Conservation (phyloP, 2,797 vertebrate genomes). For the Enteromius trimaculatus region DNA sequence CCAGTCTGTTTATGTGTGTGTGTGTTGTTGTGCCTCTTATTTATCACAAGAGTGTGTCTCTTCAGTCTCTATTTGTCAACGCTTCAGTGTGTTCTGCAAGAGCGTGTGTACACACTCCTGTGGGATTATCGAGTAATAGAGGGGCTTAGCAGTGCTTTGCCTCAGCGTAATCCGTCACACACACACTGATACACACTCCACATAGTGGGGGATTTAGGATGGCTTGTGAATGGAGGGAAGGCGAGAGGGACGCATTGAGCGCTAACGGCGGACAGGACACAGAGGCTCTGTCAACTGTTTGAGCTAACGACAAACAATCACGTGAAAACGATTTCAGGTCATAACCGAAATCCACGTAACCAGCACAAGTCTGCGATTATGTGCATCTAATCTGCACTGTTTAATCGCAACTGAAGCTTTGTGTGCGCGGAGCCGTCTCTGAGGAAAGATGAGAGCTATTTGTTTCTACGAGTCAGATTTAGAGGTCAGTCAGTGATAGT, state of each 20-base stretch:
- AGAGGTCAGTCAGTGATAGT: conserved; percentile 28
- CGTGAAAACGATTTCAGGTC: conserved; percentile 42
- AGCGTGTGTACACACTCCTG: conserved; percentile 65
- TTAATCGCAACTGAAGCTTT: neutral
- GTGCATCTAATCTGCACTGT: conserved; percentile 23
- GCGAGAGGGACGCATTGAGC: conserved; percentile 59
- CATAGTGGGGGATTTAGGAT: conserved; percentile 61
- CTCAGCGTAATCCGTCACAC: conserved; percentile 67
- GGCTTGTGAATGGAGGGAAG: conserved; percentile 77
- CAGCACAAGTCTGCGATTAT: conserved; percentile 5
- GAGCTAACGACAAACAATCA: conserved; percentile 25
- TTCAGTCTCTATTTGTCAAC: conserved; percentile 60
- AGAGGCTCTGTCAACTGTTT: conserved; percentile 41
- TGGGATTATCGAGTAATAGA: conserved; percentile 76
- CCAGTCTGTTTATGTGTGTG: conserved; percentile 2
- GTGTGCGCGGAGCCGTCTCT: neutral
- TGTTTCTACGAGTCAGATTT: conserved; percentile 13
- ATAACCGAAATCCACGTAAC: conserved; percentile 4
- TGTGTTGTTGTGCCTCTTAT: conserved; percentile 41
- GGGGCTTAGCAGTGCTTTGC: conserved; percentile 75
- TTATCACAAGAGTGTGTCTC: conserved; percentile 52
- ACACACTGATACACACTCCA: conserved; percentile 54
- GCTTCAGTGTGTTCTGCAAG: conserved; percentile 46
- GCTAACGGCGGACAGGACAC: conserved; percentile 62
- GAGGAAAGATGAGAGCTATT: conserved; percentile 9